Percentiles rank a stretch among this genome's conserved stretches.
phyloP scores from a whole-genome alignment of 2,797 vertebrate species.

The Fundulus diaphanus region DNA sequence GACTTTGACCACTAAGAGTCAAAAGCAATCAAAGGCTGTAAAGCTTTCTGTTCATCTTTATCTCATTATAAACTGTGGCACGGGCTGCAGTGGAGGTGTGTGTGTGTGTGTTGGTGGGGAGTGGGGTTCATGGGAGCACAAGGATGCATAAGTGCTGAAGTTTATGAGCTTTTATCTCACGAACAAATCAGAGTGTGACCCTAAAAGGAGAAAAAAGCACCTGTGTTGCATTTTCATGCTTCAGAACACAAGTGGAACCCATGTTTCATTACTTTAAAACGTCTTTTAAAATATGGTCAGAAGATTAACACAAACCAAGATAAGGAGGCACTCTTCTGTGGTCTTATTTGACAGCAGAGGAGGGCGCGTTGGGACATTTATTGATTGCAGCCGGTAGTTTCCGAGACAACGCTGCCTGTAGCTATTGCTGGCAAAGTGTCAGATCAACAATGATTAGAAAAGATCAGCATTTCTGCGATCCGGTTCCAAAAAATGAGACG shows the following conservation, averaged over 20 bases:
- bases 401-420: slow-evolving; percentile 21
- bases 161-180: not conserved
- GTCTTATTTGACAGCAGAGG: slow-evolving; percentile 23
- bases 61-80: no score
- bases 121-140: not conserved
- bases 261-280: slow-evolving; percentile 22
- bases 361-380: slow-evolving; percentile 38
- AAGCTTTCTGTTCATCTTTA: no score
- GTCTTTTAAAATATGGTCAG: slow-evolving; percentile 7
- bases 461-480: slow-evolving; percentile 28
- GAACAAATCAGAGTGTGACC: not conserved
- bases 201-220: not conserved
- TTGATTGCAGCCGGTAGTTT: slow-evolving; percentile 47
- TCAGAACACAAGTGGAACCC: slow-evolving; percentile 8
- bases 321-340: slow-evolving; percentile 11
- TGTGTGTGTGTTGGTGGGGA: no score
- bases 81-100: no score
- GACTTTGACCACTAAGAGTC: not conserved
- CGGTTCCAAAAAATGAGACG: slow-evolving; percentile 20
- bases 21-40: not conserved
- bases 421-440: slow-evolving; percentile 25
- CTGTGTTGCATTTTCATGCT: slow-evolving; percentile 11
- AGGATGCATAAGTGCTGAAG: not conserved
- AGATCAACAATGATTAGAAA: slow-evolving; percentile 14
- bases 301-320: slow-evolving; percentile 24